phyloP scores from a whole-genome alignment of 2,113 vertebrate genomes.

The Lampris megalopsis region DNA sequence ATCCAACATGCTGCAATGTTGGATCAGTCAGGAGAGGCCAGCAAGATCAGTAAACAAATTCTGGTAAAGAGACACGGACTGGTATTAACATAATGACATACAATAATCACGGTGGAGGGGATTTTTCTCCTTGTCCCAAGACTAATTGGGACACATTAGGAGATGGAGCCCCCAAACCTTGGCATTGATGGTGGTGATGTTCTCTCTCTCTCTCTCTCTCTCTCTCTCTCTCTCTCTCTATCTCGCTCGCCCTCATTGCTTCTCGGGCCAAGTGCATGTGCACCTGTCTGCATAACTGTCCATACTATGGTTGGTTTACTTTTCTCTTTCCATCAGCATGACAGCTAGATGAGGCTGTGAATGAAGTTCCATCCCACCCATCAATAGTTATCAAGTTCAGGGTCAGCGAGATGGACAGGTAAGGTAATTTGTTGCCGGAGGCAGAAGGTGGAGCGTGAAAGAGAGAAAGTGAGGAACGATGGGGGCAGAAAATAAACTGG shows the following conservation, averaged over 20 bases:
- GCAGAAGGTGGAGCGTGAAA: slow-evolving; percentile 40
- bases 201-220: neutral
- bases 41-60: neutral
- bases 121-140: neutral
- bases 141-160: slow-evolving; percentile 32
- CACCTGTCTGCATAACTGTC: neutral
- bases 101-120: slow-evolving; percentile 19
- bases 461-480: slow-evolving; percentile 25
- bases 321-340: slow-evolving; percentile 41
- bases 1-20: slow-evolving; percentile 34
- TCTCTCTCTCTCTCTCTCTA: neutral
- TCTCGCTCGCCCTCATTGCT: neutral
- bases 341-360: slow-evolving; percentile 55
- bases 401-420: slow-evolving; percentile 44
- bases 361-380: slow-evolving; percentile 58
- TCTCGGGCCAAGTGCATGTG: neutral
- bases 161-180: slow-evolving; percentile 9
- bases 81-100: slow-evolving; percentile 18
- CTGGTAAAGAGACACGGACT: neutral
- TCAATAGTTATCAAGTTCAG: slow-evolving; percentile 70
- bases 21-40: slow-evolving; percentile 41
- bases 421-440: slow-evolving; percentile 54
- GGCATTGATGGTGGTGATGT: neutral
- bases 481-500: slow-evolving; percentile 22
- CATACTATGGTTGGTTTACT: slow-evolving; percentile 32